A percentile compares a stretch with the other conserved stretches of the same genome.
These are phyloP conservation scores for Chaenodraco wilsoni DNA, from an alignment of 2,797 vertebrate genomes.

Conservation along the genomic window DNA sequence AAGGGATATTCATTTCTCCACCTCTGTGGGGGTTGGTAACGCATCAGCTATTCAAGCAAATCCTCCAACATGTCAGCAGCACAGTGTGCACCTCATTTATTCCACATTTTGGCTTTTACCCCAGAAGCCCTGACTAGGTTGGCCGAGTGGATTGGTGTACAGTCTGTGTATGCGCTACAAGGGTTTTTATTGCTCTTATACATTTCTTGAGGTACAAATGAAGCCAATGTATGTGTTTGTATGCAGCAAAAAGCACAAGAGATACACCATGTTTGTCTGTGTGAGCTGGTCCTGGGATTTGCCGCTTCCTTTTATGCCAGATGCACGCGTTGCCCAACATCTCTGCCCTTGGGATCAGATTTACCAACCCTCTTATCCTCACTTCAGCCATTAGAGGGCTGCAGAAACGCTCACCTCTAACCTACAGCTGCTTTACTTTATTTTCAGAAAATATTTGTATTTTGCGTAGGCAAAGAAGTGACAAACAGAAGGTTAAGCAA, in stretches of 20 bases:
- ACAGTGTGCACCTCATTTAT: slow-evolving; percentile 9
- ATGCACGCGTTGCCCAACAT: slow-evolving; percentile 3
- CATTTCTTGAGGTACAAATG: background rate
- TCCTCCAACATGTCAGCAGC: background rate
- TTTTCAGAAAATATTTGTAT: slow-evolving; percentile 20
- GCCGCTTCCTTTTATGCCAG: background rate
- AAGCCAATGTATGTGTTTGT: slow-evolving; percentile 3
- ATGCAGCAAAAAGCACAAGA: slow-evolving; percentile 4
- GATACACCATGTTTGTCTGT: background rate
- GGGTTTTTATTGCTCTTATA: slow-evolving; percentile 6
- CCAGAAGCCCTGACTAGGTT: background rate
- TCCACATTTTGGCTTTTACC: background rate
- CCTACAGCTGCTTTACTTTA: background rate
- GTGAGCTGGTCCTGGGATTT: background rate
- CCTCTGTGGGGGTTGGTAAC: slow-evolving; percentile 18
- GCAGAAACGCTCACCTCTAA: slow-evolving; percentile 28
- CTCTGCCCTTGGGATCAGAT: slow-evolving; percentile 23
- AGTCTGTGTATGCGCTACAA: background rate
- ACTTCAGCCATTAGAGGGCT: slow-evolving; percentile 9
- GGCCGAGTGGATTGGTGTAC: background rate
- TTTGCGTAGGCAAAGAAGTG: slow-evolving; percentile 1
- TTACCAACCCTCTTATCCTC: slow-evolving; percentile 11
- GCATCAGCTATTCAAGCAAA: background rate
- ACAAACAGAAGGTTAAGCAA: slow-evolving; percentile 24
- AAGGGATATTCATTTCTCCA: background rate